Base-by-base conservation (phyloP, 1,140 invertebrate genomes). In the Drosophila arawakana region DNA sequence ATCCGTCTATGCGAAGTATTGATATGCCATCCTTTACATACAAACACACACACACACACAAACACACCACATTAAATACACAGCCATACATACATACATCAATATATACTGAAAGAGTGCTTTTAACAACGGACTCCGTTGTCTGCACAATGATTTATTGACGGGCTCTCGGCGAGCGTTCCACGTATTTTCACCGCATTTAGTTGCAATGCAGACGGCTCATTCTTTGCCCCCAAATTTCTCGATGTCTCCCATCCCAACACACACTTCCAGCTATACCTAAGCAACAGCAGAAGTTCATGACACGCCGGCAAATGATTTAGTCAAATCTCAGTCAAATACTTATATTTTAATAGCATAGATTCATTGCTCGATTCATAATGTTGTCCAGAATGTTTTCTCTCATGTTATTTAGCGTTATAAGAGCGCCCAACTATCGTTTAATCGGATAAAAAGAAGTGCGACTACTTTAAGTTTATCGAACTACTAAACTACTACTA, bases 1-100 rank as follows among this genome's bases (percentile, higher is more conserved):
- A 86, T 86, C 83, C 77, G 83, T 88, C 83, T 86, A 88, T 89
- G 77, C 83, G 80, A 84, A 88, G 79, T 88, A 88, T 88, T 88
- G 85, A 88, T 89, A 88, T 89, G 80, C 78, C 71, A 39, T 54
- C 34, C 50, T 18, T 34, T n/a, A 59, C 46, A 76, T 79, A 72
- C 54, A 71, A 68, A 39, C 39, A 66, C 55, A 49, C 30, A 63
- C 37, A 21, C 9, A 54, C 30, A 49, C 34, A 58, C 46, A 67
- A 13, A 59, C 47, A 58, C 41, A 37, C 35, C 54, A 35, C 21
- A 54, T 7, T 30, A 30, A 4, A 65, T 35, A 57, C 43, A 50
- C 15, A 34, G 10, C 41, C 18, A 41, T 46, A 41, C 52, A 66
- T 34, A 55, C 46, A 25, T 37, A 61, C 41, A 49, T 62, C 44